These are phyloP conservation scores for Eilema depressum DNA, from an alignment of 2,888 invertebrate species.

Conservation along the genomic window DNA sequence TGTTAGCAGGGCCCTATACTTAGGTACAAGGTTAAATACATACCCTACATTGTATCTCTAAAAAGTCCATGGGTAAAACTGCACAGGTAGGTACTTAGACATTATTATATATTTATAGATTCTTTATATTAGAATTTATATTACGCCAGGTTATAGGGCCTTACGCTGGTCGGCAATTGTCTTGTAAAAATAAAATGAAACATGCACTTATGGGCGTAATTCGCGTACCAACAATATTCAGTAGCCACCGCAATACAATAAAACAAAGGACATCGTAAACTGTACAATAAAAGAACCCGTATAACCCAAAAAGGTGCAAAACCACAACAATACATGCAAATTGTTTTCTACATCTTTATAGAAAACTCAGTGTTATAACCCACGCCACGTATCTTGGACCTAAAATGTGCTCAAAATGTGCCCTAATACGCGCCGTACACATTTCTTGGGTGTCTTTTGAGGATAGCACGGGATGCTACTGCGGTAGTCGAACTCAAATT, in stretches of 20 bases:
- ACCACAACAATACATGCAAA: slow-evolving; percentile 45
- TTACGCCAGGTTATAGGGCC: background rate
- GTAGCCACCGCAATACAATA: slow-evolving; percentile 19
- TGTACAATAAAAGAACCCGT: slow-evolving; percentile 44
- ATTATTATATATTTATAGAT: background rate
- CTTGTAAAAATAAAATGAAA: slow-evolving; percentile 11
- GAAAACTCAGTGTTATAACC: slow-evolving; percentile 1
- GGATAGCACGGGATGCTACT: too few relatives aligned
- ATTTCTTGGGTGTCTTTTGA: too few relatives aligned
- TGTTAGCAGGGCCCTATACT: too few relatives aligned
- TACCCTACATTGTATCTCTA: too few relatives aligned
- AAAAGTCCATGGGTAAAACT: too few relatives aligned
- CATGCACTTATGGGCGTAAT: slow-evolving; percentile 12
- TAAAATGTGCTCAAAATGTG: too few relatives aligned
- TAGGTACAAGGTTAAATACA: too few relatives aligned
- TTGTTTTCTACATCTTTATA: slow-evolving; percentile 20
- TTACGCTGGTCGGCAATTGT: background rate
- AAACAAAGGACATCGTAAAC: slow-evolving; percentile 23
- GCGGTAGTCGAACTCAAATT: too few relatives aligned
- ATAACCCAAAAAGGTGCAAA: slow-evolving; percentile 34
- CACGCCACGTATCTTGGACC: too few relatives aligned
- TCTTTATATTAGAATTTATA: background rate
- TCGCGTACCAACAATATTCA: slow-evolving; percentile 18
- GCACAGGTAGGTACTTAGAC: background rate
- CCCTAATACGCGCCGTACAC: too few relatives aligned